Evolutionary conservation across 2,797 vertebrate genomes (phyloP).

Genomic region (Masticophis lateralis): DNA sequence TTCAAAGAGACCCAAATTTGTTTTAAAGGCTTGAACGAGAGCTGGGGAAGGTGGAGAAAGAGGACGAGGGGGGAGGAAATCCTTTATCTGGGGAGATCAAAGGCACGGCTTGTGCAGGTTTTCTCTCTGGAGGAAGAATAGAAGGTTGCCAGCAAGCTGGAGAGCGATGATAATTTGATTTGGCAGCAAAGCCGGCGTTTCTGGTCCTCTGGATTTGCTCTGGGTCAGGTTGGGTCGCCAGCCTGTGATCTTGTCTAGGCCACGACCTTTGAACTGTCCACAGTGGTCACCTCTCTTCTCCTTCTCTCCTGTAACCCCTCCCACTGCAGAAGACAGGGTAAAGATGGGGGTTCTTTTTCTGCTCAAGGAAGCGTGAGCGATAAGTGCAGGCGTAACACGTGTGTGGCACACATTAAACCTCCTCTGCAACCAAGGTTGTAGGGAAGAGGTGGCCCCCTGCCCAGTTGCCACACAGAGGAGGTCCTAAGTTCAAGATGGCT

Average conservation of each 20-base stretch:
- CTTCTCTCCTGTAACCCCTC: not conserved
- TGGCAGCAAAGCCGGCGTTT: not conserved
- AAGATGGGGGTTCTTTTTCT: not conserved
- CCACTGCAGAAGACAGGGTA: not conserved
- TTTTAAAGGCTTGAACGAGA: slow-evolving; percentile 33
- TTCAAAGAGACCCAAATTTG: slow-evolving; percentile 46
- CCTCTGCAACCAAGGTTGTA: not conserved
- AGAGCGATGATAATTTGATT: not conserved
- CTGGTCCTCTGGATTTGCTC: not conserved
- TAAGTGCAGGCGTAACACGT: not conserved
- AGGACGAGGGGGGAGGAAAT: not conserved
- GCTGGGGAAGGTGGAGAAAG: slow-evolving; percentile 16
- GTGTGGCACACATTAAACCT: not conserved
- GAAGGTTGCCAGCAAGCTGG: not conserved
- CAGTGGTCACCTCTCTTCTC: too few relatives aligned
- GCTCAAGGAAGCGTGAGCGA: not conserved
- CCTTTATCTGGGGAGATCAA: slow-evolving; percentile 22
- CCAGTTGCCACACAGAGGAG: not conserved
- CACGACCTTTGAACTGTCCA: not conserved
- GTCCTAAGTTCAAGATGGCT: not conserved
- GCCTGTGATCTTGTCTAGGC: not conserved
- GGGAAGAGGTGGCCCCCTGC: not conserved
- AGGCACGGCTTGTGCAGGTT: not conserved
- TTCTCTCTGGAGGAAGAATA: not conserved
- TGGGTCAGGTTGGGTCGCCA: not conserved